phyloP scores from a whole-genome alignment of 1,140 invertebrate genomes.

The Scaptomyza montana region DNA sequence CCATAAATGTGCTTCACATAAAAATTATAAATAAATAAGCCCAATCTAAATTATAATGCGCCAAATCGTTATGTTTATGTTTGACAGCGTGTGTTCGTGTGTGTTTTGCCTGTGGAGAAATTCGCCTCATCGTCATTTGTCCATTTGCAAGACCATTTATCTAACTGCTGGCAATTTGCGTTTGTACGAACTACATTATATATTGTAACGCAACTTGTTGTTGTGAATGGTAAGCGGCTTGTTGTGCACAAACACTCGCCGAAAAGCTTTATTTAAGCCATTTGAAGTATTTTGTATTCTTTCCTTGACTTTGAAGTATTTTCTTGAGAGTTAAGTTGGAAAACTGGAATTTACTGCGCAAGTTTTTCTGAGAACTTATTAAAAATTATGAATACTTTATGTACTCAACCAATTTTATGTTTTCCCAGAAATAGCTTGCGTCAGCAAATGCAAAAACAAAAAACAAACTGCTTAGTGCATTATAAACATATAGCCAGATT shows the following conservation, averaged over 20 bases:
- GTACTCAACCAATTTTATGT: not conserved
- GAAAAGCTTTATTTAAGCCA: slow-evolving; percentile 48
- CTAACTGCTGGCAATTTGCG: slow-evolving; percentile 56
- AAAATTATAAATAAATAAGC: slow-evolving; percentile 64
- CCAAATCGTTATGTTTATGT: slow-evolving; percentile 46
- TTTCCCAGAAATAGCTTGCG: not conserved
- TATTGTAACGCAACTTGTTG: slow-evolving; percentile 15
- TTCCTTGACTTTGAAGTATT: not conserved
- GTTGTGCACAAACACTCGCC: slow-evolving; percentile 22
- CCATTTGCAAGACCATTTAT: slow-evolving; percentile 51
- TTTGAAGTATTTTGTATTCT: slow-evolving; percentile 33
- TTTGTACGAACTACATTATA: slow-evolving; percentile 40
- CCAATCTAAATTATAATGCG: slow-evolving; percentile 60
- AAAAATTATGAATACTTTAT: not conserved
- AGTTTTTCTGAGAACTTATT: not conserved
- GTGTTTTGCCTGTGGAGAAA: not conserved
- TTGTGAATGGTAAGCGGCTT: slow-evolving; percentile 3
- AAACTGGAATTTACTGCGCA: not conserved
- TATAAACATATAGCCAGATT: too few species aligned
- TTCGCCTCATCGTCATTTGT: slow-evolving; percentile 38
- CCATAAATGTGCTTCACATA: slow-evolving; percentile 28
- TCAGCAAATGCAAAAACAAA: not conserved
- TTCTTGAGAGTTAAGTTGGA: not conserved
- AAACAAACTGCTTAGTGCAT: not conserved
- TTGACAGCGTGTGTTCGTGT: too few species aligned